These are phyloP conservation scores for Talpa occidentalis DNA, from an alignment of 2,113 vertebrate genomes.

Conservation along the genomic window DNA sequence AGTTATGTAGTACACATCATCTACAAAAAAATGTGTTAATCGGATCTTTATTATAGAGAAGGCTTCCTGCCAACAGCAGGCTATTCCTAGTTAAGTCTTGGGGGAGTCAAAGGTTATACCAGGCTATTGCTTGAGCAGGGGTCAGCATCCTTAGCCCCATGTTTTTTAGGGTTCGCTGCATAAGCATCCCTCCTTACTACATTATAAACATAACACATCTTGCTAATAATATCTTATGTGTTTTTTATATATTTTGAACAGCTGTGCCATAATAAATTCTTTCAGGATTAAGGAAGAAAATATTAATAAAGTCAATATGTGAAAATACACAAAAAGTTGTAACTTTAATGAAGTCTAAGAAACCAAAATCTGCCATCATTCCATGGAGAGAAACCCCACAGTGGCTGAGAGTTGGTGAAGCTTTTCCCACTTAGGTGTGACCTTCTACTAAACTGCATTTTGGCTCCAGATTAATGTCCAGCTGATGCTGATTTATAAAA, in stretches of 20 bases:
- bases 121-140: too few relatives aligned
- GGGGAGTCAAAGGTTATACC: too few relatives aligned
- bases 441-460: too few relatives aligned
- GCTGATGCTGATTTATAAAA: too few relatives aligned
- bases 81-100: too few relatives aligned
- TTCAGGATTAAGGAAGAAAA: neutral
- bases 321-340: neutral
- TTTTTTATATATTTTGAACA: neutral
- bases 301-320: neutral
- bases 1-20: too few relatives aligned
- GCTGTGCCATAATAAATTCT: neutral
- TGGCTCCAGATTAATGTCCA: too few relatives aligned
- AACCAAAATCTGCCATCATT: neutral
- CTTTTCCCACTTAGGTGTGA: neutral
- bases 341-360: neutral
- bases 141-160: too few relatives aligned
- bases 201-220: neutral
- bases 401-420: neutral
- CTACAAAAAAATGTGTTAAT: too few relatives aligned
- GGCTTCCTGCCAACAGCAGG: too few relatives aligned
- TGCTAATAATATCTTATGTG: neutral
- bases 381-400: neutral
- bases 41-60: too few relatives aligned
- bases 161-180: too few relatives aligned
- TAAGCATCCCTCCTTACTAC: neutral